Percentiles rank a stretch among this genome's conserved stretches.
phyloP scores from a whole-genome alignment of 2,113 vertebrate species.

The Phylloscopus trochilus region DNA sequence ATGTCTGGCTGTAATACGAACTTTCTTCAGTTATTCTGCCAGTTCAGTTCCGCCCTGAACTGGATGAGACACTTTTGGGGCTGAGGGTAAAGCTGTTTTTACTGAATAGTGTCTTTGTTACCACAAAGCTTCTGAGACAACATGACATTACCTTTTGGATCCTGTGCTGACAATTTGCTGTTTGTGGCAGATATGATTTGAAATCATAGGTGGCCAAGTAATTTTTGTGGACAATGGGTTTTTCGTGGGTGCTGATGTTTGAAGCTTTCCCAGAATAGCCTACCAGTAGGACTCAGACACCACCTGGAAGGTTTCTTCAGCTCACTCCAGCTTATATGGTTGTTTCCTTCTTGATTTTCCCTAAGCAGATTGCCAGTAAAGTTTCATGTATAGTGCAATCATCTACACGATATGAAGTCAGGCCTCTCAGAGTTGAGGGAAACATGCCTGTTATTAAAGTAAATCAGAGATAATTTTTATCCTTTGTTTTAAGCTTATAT shows the following conservation, averaged over 20 bases:
- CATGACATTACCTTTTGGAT: constrained; percentile 46
- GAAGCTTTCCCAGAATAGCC: constrained; percentile 1
- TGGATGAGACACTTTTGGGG: constrained; percentile 48
- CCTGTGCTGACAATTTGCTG: constrained; percentile 4
- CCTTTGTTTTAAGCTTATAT: neutral
- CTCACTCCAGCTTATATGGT: neutral
- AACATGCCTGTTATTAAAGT: neutral
- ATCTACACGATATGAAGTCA: neutral
- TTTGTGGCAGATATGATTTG: constrained; percentile 2
- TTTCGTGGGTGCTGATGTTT: neutral
- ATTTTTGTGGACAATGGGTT: constrained; percentile 8
- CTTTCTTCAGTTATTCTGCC: constrained; percentile 41
- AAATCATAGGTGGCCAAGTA: neutral
- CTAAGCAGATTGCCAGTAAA: neutral
- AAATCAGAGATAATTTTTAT: neutral
- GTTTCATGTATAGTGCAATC: neutral
- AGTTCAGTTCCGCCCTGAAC: neutral
- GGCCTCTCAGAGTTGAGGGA: neutral
- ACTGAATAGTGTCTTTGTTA: constrained; percentile 55
- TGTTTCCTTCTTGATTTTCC: neutral
- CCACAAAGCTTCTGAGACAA: constrained; percentile 26
- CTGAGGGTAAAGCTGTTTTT: neutral
- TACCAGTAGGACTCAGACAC: neutral
- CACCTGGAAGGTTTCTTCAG: neutral
- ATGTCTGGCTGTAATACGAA: neutral